phyloP scores from a whole-genome alignment of 2,888 invertebrate genomes.

The Volucella inflata region DNA sequence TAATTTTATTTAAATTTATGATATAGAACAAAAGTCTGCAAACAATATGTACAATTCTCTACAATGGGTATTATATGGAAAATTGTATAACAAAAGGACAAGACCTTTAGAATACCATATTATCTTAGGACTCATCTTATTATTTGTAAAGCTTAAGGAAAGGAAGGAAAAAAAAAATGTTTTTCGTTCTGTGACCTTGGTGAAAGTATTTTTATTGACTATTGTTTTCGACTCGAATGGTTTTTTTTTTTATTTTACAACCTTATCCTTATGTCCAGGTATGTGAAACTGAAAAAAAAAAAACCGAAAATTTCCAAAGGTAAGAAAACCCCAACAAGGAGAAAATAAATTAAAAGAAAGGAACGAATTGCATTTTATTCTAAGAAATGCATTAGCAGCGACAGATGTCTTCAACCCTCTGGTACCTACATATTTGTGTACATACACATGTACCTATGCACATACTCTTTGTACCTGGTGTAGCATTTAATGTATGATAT shows the following conservation, averaged over 20 bases:
- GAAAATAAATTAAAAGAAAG: constrained; percentile 17
- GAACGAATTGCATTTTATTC: constrained; percentile 34
- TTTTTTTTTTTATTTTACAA: constrained; percentile 17
- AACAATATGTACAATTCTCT: neutral
- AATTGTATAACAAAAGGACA: neutral
- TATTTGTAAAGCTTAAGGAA: constrained; percentile 5
- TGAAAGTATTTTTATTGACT: constrained; percentile 26
- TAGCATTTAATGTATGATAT: neutral
- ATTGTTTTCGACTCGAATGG: neutral
- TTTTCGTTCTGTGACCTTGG: constrained; percentile 16
- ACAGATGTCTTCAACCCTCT: constrained; percentile 46
- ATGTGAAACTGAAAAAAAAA: constrained; percentile 1
- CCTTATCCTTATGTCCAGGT: constrained; percentile 27
- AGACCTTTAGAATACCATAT: neutral
- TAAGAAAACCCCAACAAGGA: neutral
- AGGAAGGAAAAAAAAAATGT: constrained; percentile 8
- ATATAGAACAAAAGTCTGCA: neutral
- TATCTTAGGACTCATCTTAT: constrained; percentile 4
- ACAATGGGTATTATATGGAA: neutral
- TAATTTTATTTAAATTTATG: neutral
- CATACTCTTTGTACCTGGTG: too few relatives aligned
- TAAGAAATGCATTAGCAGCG: constrained; percentile 52
- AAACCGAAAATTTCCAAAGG: constrained; percentile 12
- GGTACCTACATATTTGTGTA: neutral
- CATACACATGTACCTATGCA: neutral